Evolutionary conservation across 2,113 vertebrate species (phyloP), one percentile per base, ranked within the genome.

Genomic region (Trichechus manatus): DNA sequence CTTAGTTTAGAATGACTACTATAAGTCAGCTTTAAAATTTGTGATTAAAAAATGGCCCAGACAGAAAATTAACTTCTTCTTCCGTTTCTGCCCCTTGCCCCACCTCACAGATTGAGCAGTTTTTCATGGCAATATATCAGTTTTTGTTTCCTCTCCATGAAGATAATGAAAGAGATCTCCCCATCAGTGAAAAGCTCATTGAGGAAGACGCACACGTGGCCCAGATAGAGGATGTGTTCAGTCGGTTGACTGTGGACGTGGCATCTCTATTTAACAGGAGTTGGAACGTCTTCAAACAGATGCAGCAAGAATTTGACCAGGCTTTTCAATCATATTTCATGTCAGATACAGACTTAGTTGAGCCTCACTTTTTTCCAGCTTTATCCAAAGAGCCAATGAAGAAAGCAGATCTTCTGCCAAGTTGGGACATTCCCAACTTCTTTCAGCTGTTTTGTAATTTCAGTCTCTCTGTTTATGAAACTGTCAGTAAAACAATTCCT

Each of bases 361-460:
- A 98, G 33, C 79, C 97, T 56, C 64, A 94, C 75, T 97, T 97
- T 85, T 81, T 96, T 74, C 95, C 97, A 74, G 88, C 87, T 91
- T 92, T 98, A 9, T 97, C 98, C 6, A 97, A 98, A 75, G 81
- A 97, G 66, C 97, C 98, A 19, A 96, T 74, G 13, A 96, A 94
- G 44, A 98, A 97, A 13, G 97, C 97, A 0, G 92, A 98, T 84
- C 97, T 98, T 88, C 89, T 98, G 94, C 99, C 98, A 93, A 98
- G 98, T 3, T 98, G 99, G 98, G 98, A 98, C 0, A 63, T 99
- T 92, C 98, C 99, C 0, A 97, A 98, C 68, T 98, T 99, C 96
- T 93, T 99, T 87, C 99, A 99, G 95, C 97, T 87, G 68, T 98
- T 99, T 98, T 98, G 98, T 89, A 99, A 99, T 97, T 99, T 99